Evolutionary conservation across 2,888 invertebrate genomes (phyloP).

Genomic region (Acronicta aceris): DNA sequence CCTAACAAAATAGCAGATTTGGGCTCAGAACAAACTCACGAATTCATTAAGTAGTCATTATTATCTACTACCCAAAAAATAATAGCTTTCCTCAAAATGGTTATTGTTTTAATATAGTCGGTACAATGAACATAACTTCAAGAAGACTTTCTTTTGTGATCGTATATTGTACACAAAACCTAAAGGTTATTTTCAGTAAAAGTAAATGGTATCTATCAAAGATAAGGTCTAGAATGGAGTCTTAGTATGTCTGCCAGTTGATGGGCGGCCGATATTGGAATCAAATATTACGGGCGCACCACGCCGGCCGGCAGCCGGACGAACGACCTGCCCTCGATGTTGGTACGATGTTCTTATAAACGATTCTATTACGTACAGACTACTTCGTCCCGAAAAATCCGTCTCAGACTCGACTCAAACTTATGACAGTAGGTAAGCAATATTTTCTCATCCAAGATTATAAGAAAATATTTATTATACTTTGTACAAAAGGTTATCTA

Average conservation of each 20-base stretch:
- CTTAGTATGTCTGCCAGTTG: constrained; percentile 9
- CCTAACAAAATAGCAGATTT: no score
- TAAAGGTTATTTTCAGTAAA: constrained; percentile 30
- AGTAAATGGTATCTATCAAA: constrained; percentile 36
- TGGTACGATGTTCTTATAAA: constrained; percentile 39
- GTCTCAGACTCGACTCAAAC: constrained; percentile 25
- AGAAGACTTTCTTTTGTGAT: neutral
- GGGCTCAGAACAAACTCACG: no score
- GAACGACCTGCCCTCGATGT: no score
- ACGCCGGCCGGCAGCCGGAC: constrained; percentile 1
- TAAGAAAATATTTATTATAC: no score
- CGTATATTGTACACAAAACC: neutral
- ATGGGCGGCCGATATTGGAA: constrained; percentile 39
- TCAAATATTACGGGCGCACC: constrained; percentile 26
- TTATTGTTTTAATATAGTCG: no score
- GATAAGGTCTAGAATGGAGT: constrained; percentile 29
- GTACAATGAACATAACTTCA: neutral
- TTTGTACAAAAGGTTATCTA: no score
- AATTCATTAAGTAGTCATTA: no score
- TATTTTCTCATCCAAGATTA: constrained; percentile 2
- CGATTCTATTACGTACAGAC: constrained; percentile 27
- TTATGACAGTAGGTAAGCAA: constrained; percentile 11
- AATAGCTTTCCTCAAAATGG: no score
- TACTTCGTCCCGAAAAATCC: constrained; percentile 22
- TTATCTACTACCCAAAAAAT: no score